Base-by-base conservation (phyloP, 2,888 invertebrate species). In the Tenthredo amoena region DNA sequence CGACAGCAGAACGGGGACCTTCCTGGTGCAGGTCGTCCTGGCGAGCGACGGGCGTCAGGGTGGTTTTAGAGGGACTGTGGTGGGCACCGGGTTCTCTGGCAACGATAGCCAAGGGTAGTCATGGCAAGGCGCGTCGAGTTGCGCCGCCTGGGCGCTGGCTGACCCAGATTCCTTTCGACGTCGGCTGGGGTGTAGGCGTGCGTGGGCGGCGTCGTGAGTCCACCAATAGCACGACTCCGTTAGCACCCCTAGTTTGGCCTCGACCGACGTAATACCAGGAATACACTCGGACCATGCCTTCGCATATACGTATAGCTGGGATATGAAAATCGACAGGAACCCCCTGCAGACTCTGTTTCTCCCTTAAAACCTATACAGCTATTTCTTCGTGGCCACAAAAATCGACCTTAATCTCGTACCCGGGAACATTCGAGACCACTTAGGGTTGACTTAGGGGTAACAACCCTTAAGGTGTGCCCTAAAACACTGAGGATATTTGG, bases 21-120 rank as follows among this genome's bases (percentile, higher is more conserved):
- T 89, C 88, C 90, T 89, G 86, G 89, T 87, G 91, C 89, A 90
- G 90, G 92, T 91, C 89, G 89, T 87, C 87, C 88, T 86, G 88
- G 87, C 87, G 88, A 89, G 85, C 89, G 91, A 89, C 90, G 91
- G 92, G 91, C 92, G 90, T 91, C 90, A 90, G 92, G 93, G 91
- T 91, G 91, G 92, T 91, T 92, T 92, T 91, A 87, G 91, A 92
- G 91, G 92, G 92, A 92, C 93, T 91, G 91, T 89, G 88, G 88
- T 88, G 89, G 88, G 88, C 89, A 86, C 88, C 88, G 88, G 88
- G 89, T 88, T 87, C 88, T 88, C 88, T 88, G 88, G 87, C 88
- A 88, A 87, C 88, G 87, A 87, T 86, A 86, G 86, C 86, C 87
- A 85, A 83, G 83, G 83, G 43, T 68, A 47, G 83, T 83, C 43